Evolutionary conservation across 2,888 invertebrate species (phyloP).

Genomic region (Drosophila ustulata): DNA sequence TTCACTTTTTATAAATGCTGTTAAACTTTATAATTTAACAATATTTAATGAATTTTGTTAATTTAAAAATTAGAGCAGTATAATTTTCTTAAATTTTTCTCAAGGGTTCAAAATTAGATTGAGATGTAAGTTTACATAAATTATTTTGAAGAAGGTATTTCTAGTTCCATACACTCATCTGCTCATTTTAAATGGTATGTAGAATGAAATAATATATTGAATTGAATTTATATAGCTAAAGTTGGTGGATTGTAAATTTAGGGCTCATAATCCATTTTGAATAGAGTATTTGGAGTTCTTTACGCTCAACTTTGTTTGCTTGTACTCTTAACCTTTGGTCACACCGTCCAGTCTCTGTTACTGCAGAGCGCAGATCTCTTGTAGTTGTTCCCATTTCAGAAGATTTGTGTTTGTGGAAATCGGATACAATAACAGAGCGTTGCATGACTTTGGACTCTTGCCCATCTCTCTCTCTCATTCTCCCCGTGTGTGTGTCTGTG

Average conservation of each 20-base stretch:
- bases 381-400: conserved; percentile 29
- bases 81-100: no score
- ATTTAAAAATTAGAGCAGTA: no score
- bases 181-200: no score
- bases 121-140: background rate
- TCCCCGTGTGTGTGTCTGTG: conserved; percentile 5
- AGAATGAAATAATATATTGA: no score
- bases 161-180: background rate
- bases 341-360: background rate
- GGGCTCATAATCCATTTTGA: no score
- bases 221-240: no score
- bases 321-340: conserved; percentile 1
- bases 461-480: conserved; percentile 25
- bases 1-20: no score
- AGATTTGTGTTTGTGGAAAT: conserved; percentile 49
- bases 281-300: background rate
- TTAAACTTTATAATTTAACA: no score
- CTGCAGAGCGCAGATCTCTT: conserved; percentile 40
- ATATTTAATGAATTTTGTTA: no score
- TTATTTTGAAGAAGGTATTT: background rate
- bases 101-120: background rate
- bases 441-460: conserved; percentile 43
- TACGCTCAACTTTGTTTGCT: background rate
- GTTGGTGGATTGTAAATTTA: no score
- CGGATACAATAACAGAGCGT: conserved; percentile 66